Base-by-base conservation (phyloP, 2,888 invertebrate genomes). In the Aspidiotus rigidus region DNA sequence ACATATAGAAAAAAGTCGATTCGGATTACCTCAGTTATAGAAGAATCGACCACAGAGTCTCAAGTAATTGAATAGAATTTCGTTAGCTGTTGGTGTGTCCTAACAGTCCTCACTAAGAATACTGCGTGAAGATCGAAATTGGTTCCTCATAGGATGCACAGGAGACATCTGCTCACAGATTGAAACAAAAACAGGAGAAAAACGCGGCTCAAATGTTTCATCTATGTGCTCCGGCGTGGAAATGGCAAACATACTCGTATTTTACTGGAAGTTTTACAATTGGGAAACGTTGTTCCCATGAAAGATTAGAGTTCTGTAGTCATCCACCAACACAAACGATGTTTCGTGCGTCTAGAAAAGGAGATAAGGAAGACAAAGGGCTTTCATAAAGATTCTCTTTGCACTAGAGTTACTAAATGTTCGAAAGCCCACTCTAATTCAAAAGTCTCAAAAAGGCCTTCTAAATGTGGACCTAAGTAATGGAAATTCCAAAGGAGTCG, bases 241-340 rank as follows among this genome's bases (percentile, higher is more conserved):
- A 55, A 10, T 70, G 16, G 16, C 42, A 13, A 0, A 40, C 9
- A 71, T 75, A 75, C 16, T 73, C 72, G 60, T 71, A 15, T 3
- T 15, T 15, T 1, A 74, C 40, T 40, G 73, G 69, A 41, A 74
- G 40, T n/a, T 64, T 44, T 1, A 74, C 1, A 8, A 73, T 70
- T 8, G 72, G 73, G 66, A 71, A 66, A 62, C 71, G 71, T 28
- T 62, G 42, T 15, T 66, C 62, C 7, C 40, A 40, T 11, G 73
- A 17, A 0, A 44, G 10, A 41, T 62, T n/a, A 7, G 72, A 55
- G 62, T 73, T 41, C 41, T 62, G 13, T 17, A 74, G 64, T 67
- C 74, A 39, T 11, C 73, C 73, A n/a, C 73, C 74, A 3, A 74
- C 72, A 64, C 73, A 56, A 13, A 70, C 56, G 10, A 74, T 39